phyloP scores from a whole-genome alignment of 2,113 vertebrate genomes.

The Monopterus albus region DNA sequence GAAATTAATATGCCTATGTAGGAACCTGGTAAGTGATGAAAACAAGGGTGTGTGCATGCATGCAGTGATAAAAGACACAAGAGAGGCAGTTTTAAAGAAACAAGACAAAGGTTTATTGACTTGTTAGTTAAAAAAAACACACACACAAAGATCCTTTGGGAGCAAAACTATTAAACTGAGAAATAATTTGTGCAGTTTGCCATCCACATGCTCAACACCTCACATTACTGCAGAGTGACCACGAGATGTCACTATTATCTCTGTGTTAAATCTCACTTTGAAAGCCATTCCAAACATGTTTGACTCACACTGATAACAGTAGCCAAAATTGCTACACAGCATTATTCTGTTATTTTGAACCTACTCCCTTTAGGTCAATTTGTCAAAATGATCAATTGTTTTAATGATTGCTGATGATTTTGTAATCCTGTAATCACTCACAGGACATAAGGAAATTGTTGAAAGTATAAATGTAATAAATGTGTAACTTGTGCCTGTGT shows the following conservation, averaged over 20 bases:
- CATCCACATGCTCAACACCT: background rate
- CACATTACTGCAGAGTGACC: conserved; percentile 30
- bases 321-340: conserved; percentile 8
- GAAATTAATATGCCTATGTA: too few relatives aligned
- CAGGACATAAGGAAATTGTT: background rate
- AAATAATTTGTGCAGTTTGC: background rate
- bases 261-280: conserved; percentile 40
- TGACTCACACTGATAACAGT: conserved; percentile 17
- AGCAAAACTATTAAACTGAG: background rate
- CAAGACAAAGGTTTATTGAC: conserved; percentile 4
- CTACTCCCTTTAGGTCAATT: background rate
- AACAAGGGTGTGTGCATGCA: background rate
- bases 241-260: conserved; percentile 75
- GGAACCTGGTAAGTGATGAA: too few relatives aligned
- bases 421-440: background rate
- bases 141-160: background rate
- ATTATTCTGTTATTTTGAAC: conserved; percentile 4
- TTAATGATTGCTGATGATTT: background rate
- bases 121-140: conserved; percentile 1
- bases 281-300: conserved; percentile 31
- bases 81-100: conserved; percentile 6
- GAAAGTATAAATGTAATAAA: background rate
- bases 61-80: conserved; percentile 17
- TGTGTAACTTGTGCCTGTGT: conserved; percentile 1
- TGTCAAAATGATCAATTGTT: conserved; percentile 6